Percentiles rank a stretch among this genome's conserved stretches.
Evolutionary conservation across 2,797 vertebrate species (phyloP).

Genomic region (Poeciliopsis presidionis): DNA sequence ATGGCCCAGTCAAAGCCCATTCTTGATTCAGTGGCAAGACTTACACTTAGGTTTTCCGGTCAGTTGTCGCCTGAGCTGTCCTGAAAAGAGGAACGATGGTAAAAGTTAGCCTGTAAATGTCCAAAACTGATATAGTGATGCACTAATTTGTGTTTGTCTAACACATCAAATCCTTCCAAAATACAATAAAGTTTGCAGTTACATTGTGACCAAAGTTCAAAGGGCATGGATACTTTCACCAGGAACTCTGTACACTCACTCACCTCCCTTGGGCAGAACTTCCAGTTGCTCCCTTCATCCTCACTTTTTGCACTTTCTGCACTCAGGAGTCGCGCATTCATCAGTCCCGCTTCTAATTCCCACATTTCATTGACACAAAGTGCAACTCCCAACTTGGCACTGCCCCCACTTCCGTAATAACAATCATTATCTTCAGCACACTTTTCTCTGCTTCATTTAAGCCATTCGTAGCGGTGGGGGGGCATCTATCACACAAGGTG

Average conservation of each 20-base stretch:
- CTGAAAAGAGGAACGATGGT: not conserved
- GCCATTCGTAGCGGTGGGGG: conserved; percentile 69
- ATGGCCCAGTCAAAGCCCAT: not conserved
- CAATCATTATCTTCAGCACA: conserved; percentile 78
- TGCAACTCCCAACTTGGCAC: conserved; percentile 63
- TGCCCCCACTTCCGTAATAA: conserved; percentile 74
- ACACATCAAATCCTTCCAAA: not conserved
- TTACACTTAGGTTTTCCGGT: not conserved
- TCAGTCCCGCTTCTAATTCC: conserved; percentile 46
- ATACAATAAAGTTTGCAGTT: not conserved
- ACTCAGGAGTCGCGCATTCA: conserved; percentile 45
- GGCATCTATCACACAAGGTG: conserved; percentile 74
- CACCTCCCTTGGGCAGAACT: conserved; percentile 45
- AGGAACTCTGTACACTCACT: conserved; percentile 27
- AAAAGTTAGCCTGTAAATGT: not conserved
- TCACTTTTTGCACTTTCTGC: conserved; percentile 47
- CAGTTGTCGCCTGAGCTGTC: not conserved
- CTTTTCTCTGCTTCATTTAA: conserved; percentile 83
- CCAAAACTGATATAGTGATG: not conserved
- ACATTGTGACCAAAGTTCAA: not conserved
- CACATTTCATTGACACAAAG: conserved; percentile 60
- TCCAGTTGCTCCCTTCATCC: conserved; percentile 40
- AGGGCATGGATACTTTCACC: not conserved
- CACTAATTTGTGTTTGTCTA: not conserved
- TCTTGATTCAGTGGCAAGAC: not conserved